These are phyloP conservation scores for Microtus oregoni DNA, from an alignment of 2,113 vertebrate genomes.

Conservation along the genomic window DNA sequence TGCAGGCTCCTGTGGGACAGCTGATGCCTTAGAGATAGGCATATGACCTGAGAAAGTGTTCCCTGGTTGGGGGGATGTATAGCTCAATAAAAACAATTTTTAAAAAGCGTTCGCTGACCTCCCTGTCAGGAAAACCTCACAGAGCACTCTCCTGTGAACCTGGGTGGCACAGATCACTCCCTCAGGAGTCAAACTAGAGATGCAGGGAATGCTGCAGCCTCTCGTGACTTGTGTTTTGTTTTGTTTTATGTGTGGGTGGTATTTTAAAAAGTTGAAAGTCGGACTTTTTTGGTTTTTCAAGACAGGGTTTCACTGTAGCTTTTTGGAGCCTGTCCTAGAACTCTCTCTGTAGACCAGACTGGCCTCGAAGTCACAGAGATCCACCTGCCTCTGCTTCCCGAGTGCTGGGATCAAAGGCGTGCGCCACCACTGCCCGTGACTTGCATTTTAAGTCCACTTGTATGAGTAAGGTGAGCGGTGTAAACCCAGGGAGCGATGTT, in stretches of 20 bases:
- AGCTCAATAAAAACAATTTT: too few relatives aligned
- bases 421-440: too few relatives aligned
- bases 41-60: background rate
- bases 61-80: too few relatives aligned
- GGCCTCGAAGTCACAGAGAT: too few relatives aligned
- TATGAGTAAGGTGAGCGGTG: background rate
- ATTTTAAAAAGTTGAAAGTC: too few relatives aligned
- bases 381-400: too few relatives aligned
- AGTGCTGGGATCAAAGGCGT: too few relatives aligned
- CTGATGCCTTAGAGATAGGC: background rate
- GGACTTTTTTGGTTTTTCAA: too few relatives aligned
- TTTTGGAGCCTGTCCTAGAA: too few relatives aligned
- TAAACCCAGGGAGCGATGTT: background rate
- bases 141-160: background rate
- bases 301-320: too few relatives aligned
- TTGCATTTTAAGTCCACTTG: background rate
- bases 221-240: background rate
- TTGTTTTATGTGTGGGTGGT: too few relatives aligned
- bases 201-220: background rate
- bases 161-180: background rate
- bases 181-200: background rate
- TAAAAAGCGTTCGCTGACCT: background rate
- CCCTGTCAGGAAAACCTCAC: background rate
- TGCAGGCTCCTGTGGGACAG: background rate
- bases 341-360: too few relatives aligned